A percentile compares a stretch with the other conserved stretches of the same genome.
Conservation (phyloP, 2,888 invertebrate genomes). For the Girardia tigrina region DNA sequence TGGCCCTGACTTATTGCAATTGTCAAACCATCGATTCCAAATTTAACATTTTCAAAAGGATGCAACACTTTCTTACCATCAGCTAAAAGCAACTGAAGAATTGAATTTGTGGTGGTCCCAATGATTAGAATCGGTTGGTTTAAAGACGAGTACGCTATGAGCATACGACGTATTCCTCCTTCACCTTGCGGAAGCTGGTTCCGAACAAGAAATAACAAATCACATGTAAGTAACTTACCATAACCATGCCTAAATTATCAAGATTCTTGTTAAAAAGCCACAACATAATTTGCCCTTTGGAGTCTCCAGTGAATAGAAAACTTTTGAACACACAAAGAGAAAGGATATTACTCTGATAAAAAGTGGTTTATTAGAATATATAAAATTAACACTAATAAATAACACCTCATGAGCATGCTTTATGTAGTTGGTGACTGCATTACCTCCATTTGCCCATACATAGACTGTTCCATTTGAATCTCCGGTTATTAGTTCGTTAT, state of each 20-base stretch:
- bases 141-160: conserved; percentile 37
- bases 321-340: conserved; percentile 40
- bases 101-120: conserved; percentile 47
- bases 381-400: not conserved
- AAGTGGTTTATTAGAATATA: not conserved
- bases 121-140: conserved; percentile 40
- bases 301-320: conserved; percentile 41
- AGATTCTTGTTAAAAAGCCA: conserved; percentile 42
- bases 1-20: conserved; percentile 41
- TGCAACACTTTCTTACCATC: not conserved
- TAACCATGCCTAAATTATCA: conserved; percentile 41
- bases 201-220: not conserved
- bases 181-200: conserved; percentile 42
- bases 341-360: conserved; percentile 46
- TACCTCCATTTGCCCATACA: conserved; percentile 43
- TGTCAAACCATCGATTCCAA: conserved; percentile 13
- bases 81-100: conserved; percentile 38
- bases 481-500: conserved; percentile 45
- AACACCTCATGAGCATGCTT: conserved; percentile 47
- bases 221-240: conserved; percentile 38
- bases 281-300: not conserved
- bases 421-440: conserved; percentile 44
- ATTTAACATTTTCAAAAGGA: conserved; percentile 31
- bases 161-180: conserved; percentile 42
- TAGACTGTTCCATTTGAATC: conserved; percentile 49